phyloP scores from a whole-genome alignment of 2,888 invertebrate genomes.

The Phrixothrix hirtus region DNA sequence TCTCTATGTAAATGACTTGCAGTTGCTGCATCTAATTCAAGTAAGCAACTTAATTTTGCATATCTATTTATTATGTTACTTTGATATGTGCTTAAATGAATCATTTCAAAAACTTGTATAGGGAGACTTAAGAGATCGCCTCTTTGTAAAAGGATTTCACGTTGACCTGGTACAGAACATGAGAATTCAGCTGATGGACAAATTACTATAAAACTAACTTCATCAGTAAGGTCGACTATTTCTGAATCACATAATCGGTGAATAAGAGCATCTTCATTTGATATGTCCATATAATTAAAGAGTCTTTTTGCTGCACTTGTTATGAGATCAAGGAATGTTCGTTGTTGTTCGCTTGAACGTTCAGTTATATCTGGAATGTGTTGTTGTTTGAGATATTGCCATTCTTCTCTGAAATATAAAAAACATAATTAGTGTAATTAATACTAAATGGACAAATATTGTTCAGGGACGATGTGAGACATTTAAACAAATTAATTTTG shows the following conservation, averaged over 20 bases:
- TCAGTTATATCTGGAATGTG: constrained; percentile 58
- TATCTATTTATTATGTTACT: constrained; percentile 87
- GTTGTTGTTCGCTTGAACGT: constrained; percentile 75
- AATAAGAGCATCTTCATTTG: constrained; percentile 66
- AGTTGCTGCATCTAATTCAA: constrained; percentile 89
- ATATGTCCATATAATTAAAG: constrained; percentile 80
- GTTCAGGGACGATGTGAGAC: too few species aligned
- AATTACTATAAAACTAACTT: constrained; percentile 89
- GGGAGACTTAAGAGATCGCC: constrained; percentile 88
- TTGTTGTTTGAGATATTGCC: constrained; percentile 81
- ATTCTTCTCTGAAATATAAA: constrained; percentile 79
- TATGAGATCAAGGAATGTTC: constrained; percentile 77
- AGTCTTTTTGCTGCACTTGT: constrained; percentile 74
- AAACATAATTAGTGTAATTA: background rate
- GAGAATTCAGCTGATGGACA: constrained; percentile 92
- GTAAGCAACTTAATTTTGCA: constrained; percentile 87
- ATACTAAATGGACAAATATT: background rate
- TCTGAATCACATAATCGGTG: constrained; percentile 92
- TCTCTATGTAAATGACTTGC: constrained; percentile 93
- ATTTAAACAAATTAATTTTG: too few species aligned
- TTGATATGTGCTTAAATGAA: constrained; percentile 93
- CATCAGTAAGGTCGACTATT: constrained; percentile 87
- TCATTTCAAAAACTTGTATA: constrained; percentile 92
- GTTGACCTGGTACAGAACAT: constrained; percentile 86
- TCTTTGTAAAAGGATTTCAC: constrained; percentile 81